phyloP scores from a whole-genome alignment of 2,888 invertebrate species.

The Heliothis peltigera region DNA sequence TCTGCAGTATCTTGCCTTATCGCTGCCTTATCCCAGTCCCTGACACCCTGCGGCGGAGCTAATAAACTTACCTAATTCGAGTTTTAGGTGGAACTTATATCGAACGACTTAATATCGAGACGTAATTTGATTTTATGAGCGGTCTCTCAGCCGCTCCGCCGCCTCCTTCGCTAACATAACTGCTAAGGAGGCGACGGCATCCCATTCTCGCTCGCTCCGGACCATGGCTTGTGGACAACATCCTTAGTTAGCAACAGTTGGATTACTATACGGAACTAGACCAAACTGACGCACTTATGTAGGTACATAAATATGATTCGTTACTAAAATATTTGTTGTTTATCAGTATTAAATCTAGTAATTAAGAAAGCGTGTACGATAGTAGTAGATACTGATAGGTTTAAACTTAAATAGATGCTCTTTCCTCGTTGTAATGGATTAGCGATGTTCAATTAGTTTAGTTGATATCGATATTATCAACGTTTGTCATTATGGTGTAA shows the following conservation, averaged over 20 bases:
- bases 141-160: no score
- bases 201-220: no score
- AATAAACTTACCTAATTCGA: no score
- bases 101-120: no score
- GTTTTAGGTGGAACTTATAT: no score
- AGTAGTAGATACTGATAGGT: conserved; percentile 14
- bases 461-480: conserved; percentile 13
- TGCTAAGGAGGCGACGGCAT: no score
- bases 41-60: no score
- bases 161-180: no score
- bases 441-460: conserved; percentile 30
- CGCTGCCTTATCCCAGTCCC: no score
- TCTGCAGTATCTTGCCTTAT: no score
- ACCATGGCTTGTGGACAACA: no score
- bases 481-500: not conserved
- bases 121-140: no score
- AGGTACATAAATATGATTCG: not conserved
- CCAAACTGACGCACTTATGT: not conserved
- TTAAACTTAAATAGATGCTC: not conserved
- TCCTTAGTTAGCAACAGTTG: not conserved
- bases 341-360: conserved; percentile 33
- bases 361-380: conserved; percentile 56
- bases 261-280: conserved; percentile 1
- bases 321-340: conserved; percentile 11
- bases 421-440: conserved; percentile 45